phyloP scores from a whole-genome alignment of 2,113 vertebrate species.

The Odontophorus gujanensis region DNA sequence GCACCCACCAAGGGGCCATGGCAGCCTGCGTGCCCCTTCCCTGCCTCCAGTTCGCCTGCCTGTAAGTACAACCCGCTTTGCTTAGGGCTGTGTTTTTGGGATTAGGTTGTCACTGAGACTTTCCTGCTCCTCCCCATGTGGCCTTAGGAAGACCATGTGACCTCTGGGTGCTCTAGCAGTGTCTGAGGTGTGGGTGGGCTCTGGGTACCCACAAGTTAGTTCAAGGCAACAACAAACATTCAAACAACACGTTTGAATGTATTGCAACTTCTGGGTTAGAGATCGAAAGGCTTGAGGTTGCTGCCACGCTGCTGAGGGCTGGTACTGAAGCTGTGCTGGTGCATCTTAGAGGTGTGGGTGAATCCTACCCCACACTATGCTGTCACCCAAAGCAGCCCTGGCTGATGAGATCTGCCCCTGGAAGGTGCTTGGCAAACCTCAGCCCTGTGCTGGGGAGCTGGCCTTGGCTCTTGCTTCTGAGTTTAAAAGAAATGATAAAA shows the following conservation, averaged over 20 bases:
- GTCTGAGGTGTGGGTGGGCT: not conserved
- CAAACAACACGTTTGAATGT: not conserved
- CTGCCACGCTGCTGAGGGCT: not conserved
- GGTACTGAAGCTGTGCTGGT: not conserved
- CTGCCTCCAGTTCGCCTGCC: not conserved
- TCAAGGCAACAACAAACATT: not conserved
- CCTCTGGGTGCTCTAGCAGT: not conserved
- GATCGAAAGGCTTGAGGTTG: not conserved
- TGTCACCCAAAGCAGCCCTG: not conserved
- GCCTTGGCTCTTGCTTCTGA: not conserved
- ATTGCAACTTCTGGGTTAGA: not conserved
- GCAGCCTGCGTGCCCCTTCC: not conserved
- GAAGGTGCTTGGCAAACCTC: not conserved
- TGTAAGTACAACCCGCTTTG: conserved; percentile 43
- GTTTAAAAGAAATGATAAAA: not conserved
- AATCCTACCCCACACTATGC: not conserved
- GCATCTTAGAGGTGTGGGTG: not conserved
- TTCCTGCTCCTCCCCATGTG: not conserved
- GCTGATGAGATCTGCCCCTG: not conserved
- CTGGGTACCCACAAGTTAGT: not conserved
- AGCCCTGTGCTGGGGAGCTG: not conserved
- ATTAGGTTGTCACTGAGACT: not conserved
- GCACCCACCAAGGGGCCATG: not conserved
- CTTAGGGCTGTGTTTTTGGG: not conserved
- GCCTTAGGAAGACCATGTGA: accelerated